Conservation (phyloP, 2,888 invertebrate species). For the Aporophyla nigra region DNA sequence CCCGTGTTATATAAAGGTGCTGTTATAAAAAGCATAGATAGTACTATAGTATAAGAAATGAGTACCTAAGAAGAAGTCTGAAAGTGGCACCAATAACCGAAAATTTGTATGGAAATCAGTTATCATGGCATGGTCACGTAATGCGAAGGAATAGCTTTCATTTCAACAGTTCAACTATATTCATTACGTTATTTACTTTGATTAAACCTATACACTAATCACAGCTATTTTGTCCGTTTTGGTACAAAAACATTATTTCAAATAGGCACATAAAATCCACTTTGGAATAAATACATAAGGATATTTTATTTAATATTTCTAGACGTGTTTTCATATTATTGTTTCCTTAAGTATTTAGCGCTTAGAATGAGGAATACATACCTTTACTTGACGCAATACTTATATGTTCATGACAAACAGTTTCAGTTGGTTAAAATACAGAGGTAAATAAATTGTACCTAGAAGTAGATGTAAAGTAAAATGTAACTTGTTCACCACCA, state of each 20-base stretch:
- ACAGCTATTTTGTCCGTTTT: not conserved
- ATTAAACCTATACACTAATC: not conserved
- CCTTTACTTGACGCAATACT: not conserved
- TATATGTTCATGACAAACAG: not conserved
- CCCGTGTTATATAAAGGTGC: no score
- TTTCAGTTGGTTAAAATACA: not conserved
- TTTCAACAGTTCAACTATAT: no score
- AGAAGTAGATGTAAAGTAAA: not conserved
- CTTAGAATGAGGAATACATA: not conserved
- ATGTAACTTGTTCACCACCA: not conserved
- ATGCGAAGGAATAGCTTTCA: no score
- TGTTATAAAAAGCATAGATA: no score
- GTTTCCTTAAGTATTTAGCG: not conserved
- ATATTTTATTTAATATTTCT: not conserved
- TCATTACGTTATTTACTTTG: no score
- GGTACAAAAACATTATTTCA: not conserved
- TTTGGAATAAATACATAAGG: not conserved
- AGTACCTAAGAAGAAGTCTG: no score
- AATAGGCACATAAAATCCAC: not conserved
- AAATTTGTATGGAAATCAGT: no score
- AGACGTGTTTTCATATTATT: not conserved
- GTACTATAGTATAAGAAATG: no score
- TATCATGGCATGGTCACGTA: no score
- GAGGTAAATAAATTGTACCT: no score
- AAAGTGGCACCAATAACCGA: no score